Evolutionary conservation across 2,888 invertebrate genomes (phyloP), one percentile per base, ranked within the genome.

Genomic region (Acrocera orbiculus): DNA sequence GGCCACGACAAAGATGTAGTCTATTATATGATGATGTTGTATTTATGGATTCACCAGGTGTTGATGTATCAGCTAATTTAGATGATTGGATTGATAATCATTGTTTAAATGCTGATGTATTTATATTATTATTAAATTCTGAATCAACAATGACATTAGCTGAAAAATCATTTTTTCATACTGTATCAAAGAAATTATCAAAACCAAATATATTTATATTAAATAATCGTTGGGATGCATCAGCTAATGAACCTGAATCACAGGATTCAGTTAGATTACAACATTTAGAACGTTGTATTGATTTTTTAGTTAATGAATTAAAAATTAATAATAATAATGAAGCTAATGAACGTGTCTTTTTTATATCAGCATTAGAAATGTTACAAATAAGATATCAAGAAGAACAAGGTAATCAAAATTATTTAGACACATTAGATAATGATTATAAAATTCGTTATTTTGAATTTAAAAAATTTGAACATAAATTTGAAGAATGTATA

Each of bases 71-170:
- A 5, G 89, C 92, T 16, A 93, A 98, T 66, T 68, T 98, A 36
- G 96, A 99, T 60, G 80, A 85, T 57, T 99, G 98, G 96, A 99
- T 99, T 53, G 98, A 98, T 64, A 85, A 89, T 61, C 89, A 95
- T 65, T 99, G 98, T 58, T 67, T 98, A 35, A 98, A 99, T 64
- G 98, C 98, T 0, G 98, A 99, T 64, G 98, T 99, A 6, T 99
- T 99, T 64, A 96, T 99, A 36, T 69, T 99, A 27, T 98, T 99
- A 15, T 86, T 90, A 17, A 99, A 99, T 66, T 89, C 98, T 0
- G 98, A 99, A 64, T 95, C 96, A 20, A 98, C 98, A 25, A 73
- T 99, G 46, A 98, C 96, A 76, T 80, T 93, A 49, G 93, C 96
- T 6, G 96, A 99, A 60, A 99, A 98, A 58, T 93, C 92, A 54